Conservation (phyloP, 1,140 invertebrate species). For the Andrena cerasifolii region DNA sequence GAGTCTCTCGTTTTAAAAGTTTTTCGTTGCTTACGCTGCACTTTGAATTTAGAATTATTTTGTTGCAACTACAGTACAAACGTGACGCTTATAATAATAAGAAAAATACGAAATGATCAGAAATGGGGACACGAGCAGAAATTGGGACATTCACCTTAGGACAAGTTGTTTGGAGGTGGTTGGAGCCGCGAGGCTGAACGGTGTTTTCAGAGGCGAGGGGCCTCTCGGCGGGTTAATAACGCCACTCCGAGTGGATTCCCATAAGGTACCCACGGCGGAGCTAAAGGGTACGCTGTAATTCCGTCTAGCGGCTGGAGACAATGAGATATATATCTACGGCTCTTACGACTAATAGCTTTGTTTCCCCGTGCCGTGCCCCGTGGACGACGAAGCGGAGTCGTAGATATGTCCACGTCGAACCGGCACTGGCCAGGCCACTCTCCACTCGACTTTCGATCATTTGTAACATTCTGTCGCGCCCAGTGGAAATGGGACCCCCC, state of each 20-base stretch:
- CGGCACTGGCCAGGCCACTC: conserved; percentile 11
- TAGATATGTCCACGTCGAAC: conserved; percentile 53
- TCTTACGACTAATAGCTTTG: conserved; percentile 63
- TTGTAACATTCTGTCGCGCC: conserved; percentile 38
- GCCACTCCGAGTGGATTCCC: conserved; percentile 44
- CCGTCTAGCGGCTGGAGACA: conserved; percentile 60
- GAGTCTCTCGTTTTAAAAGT: too few relatives aligned
- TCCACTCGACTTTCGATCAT: conserved; percentile 35
- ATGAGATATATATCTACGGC: conserved; percentile 65
- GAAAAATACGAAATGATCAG: too few relatives aligned
- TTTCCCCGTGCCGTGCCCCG: conserved; percentile 39
- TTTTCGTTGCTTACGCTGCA: too few relatives aligned
- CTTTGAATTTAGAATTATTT: too few relatives aligned
- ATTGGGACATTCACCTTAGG: too few relatives aligned
- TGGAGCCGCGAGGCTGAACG: too few relatives aligned
- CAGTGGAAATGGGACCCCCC: conserved; percentile 20
- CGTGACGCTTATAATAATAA: too few relatives aligned
- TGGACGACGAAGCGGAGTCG: background rate
- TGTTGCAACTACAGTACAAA: too few relatives aligned
- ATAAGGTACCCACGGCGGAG: conserved; percentile 43
- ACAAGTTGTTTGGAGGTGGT: too few relatives aligned
- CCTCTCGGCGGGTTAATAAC: conserved; percentile 51
- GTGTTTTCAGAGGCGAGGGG: background rate
- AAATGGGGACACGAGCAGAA: too few relatives aligned
- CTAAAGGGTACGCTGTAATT: conserved; percentile 57